Conservation (phyloP, 2,113 vertebrate genomes). For the zebrafish (Danio rerio) region GRCz12tu NC_133192.1:15861001-15861500, state of each 20-base stretch:
- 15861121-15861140: background rate
- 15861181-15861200: constrained; percentile 76
- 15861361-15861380: constrained; percentile 78
- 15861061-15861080: constrained; percentile 63
- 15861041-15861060: constrained; percentile 79
- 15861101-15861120: background rate
- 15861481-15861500: no score
- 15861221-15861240: constrained; percentile 79
- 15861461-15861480: no score
- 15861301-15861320: constrained; percentile 79
- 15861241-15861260: constrained; percentile 74
- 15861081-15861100: background rate
- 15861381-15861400: background rate
- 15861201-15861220: constrained; percentile 79
- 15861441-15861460: background rate
- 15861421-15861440: background rate
- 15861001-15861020: constrained; percentile 72
- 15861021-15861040: constrained; percentile 73
- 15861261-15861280: constrained; percentile 78
- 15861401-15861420: background rate
- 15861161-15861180: constrained; percentile 73
- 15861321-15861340: constrained; percentile 71
- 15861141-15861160: constrained; percentile 80
- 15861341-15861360: constrained; percentile 73
- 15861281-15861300: constrained; percentile 81